Percentiles rank a stretch among this genome's conserved stretches.
phyloP scores from a whole-genome alignment of 2,113 vertebrate species.

The Oncorhynchus masou region DNA sequence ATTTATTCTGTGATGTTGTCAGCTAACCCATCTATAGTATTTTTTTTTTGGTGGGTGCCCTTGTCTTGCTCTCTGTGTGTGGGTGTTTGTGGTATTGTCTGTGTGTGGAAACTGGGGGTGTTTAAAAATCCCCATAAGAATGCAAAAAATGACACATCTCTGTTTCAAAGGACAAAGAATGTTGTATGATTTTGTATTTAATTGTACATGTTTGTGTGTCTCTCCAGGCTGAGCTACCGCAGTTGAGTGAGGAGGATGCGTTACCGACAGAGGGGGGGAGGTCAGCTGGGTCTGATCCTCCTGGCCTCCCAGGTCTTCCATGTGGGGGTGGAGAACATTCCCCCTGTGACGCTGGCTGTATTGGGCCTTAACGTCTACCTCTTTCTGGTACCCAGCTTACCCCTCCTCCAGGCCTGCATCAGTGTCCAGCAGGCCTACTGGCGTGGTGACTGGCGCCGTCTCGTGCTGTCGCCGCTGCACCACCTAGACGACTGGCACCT shows the following conservation, averaged over 20 bases:
- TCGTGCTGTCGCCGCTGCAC: slow-evolving; percentile 87
- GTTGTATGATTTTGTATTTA: too few species aligned
- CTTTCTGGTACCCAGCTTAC: slow-evolving; percentile 81
- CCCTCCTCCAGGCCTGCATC: slow-evolving; percentile 76
- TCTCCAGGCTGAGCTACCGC: neutral
- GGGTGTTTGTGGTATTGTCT: too few species aligned
- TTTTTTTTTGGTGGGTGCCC: too few species aligned
- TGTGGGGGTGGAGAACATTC: slow-evolving; percentile 85
- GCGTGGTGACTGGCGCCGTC: slow-evolving; percentile 80
- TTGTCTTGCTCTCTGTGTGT: too few species aligned
- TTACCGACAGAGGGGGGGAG: slow-evolving; percentile 66
- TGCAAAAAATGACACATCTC: too few species aligned
- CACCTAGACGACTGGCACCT: slow-evolving; percentile 91
- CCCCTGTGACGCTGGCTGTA: slow-evolving; percentile 83
- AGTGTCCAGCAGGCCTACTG: slow-evolving; percentile 81
- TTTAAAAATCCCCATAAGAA: too few species aligned
- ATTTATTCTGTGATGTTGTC: too few species aligned
- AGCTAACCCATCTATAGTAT: too few species aligned
- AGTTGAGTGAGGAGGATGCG: slow-evolving; percentile 64
- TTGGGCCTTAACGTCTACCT: slow-evolving; percentile 85
- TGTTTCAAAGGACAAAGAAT: too few species aligned
- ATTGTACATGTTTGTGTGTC: too few species aligned
- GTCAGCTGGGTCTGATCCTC: slow-evolving; percentile 79
- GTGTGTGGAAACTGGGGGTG: too few species aligned
- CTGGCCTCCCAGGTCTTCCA: slow-evolving; percentile 84